Conservation (phyloP, 35 echinoderm and acorn worm genomes). For the Ptychodera flava region DNA sequence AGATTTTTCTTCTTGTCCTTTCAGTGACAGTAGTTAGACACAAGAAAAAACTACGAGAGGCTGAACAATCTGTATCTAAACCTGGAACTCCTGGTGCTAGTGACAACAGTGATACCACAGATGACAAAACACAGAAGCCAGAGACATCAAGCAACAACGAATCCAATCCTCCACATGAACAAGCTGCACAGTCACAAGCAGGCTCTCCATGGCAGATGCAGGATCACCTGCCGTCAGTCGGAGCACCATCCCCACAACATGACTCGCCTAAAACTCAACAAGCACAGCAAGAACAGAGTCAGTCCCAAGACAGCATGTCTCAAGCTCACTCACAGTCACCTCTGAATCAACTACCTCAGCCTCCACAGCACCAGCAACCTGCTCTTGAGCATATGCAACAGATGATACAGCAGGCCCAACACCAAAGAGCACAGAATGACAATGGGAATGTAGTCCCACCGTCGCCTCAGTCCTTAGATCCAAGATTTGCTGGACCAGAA, state of each 20-base stretch:
- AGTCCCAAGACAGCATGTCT: neutral
- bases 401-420: neutral
- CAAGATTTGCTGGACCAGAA: neutral
- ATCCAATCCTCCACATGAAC: neutral
- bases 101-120: neutral
- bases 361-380: neutral
- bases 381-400: neutral
- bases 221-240: neutral
- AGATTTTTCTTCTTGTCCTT: neutral
- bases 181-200: neutral
- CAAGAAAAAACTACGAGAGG: neutral
- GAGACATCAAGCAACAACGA: neutral
- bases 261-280: neutral
- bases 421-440: neutral
- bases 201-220: neutral
- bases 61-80: neutral
- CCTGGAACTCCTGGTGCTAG: neutral
- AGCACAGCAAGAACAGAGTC: neutral
- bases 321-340: neutral
- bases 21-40: neutral
- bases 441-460: neutral
- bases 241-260: neutral
- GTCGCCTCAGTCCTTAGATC: neutral
- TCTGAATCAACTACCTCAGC: constrained; percentile 16
- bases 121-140: neutral